A percentile compares a stretch with the other conserved stretches of the same genome.
These are phyloP conservation scores for Gouania willdenowi DNA, from an alignment of 2,797 vertebrate genomes.

Conservation along the genomic window DNA sequence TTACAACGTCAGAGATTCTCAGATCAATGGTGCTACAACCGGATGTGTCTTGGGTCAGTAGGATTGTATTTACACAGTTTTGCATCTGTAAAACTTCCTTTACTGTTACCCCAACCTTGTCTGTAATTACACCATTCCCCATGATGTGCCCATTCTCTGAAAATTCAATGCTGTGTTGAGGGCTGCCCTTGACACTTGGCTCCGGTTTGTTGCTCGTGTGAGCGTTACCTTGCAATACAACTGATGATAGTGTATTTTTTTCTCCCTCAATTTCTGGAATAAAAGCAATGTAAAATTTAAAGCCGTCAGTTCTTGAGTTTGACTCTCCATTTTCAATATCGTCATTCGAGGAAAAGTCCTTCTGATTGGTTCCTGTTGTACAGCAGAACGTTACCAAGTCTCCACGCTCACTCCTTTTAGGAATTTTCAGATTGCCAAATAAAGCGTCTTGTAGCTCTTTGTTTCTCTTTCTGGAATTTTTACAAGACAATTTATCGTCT, in stretches of 20 bases:
- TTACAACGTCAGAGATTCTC: conserved; percentile 75
- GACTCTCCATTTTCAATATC: conserved; percentile 32
- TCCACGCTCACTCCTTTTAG: conserved; percentile 54
- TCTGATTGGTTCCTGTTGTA: conserved; percentile 14
- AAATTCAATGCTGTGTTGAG: too few species aligned
- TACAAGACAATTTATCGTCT: conserved; percentile 36
- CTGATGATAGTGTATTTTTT: conserved; percentile 6
- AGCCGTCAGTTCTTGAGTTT: conserved; percentile 17
- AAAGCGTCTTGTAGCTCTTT: conserved; percentile 54
- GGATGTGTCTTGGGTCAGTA: conserved; percentile 54
- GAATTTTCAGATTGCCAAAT: conserved; percentile 60
- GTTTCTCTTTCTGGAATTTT: conserved; percentile 70
- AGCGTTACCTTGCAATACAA: conserved; percentile 8
- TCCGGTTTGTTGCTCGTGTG: conserved; percentile 9
- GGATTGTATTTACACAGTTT: too few species aligned
- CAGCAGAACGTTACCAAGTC: conserved; percentile 35
- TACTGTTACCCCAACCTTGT: conserved; percentile 4
- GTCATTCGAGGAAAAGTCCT: conserved; percentile 23
- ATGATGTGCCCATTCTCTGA: not conserved
- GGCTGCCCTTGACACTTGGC: too few species aligned
- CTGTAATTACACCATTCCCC: not conserved
- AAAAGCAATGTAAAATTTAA: conserved; percentile 15
- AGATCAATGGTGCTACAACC: conserved; percentile 66
- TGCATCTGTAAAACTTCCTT: conserved; percentile 3
- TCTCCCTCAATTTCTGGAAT: conserved; percentile 1